Evolutionary conservation across 37 sponge, comb jelly and placozoan species (phyloP).

Genomic region (Tethya wilhelma): DNA sequence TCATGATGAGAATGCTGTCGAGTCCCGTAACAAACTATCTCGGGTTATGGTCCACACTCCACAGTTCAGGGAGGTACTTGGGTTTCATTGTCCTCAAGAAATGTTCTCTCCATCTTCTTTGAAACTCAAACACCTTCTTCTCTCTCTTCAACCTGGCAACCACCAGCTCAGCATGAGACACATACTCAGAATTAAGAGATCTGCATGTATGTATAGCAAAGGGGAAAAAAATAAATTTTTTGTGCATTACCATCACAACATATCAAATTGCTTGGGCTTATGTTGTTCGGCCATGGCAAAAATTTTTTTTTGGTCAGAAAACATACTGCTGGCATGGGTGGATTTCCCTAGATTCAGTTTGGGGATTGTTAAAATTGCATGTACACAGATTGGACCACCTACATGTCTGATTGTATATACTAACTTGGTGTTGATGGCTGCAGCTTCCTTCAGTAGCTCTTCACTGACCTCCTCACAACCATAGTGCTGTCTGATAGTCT

Average conservation of each 20-base stretch:
- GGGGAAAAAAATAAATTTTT: not conserved
- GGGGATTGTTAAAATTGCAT: no score
- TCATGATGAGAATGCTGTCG: no score
- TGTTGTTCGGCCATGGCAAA: not conserved
- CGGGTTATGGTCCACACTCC: constrained; percentile 77
- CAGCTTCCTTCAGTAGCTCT: constrained; percentile 43
- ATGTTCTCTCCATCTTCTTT: constrained; percentile 74
- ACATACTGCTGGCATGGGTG: no score
- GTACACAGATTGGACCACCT: not conserved
- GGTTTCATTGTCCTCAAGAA: constrained; percentile 82
- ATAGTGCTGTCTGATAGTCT: constrained; percentile 31
- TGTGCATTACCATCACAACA: not conserved
- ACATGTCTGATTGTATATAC: not conserved
- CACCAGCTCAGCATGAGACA: constrained; percentile 71
- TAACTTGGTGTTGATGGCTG: constrained; percentile 61
- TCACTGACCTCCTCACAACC: constrained; percentile 57
- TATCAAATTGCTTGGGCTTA: not conserved
- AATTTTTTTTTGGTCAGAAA: no score
- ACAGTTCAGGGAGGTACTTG: constrained; percentile 63
- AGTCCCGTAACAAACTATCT: no score
- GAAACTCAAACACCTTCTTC: constrained; percentile 63
- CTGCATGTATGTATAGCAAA: constrained; percentile 8
- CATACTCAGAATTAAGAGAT: constrained; percentile 35
- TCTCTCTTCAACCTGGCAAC: constrained; percentile 38
- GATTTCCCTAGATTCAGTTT: no score